Conservation (phyloP, 2,113 vertebrate species). For the Pardalotus punctatus region DNA sequence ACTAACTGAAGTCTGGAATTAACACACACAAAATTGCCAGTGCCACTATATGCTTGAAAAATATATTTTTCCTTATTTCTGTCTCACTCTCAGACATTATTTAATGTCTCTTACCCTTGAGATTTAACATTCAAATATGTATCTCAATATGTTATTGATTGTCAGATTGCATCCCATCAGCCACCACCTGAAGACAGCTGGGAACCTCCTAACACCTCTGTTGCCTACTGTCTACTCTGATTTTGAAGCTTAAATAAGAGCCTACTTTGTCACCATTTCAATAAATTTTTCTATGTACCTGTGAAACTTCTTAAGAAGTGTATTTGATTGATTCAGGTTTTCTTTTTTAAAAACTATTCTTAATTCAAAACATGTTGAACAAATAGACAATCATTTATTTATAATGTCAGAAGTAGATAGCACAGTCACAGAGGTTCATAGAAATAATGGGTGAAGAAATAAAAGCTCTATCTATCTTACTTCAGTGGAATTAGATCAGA, state of each 20-base stretch:
- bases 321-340: not conserved
- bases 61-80: not conserved
- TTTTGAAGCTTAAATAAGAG: not conserved
- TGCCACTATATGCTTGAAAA: not conserved
- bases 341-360: not conserved
- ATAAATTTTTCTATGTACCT: not conserved
- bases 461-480: not conserved
- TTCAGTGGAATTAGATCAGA: not conserved
- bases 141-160: not conserved
- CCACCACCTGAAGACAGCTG: not conserved
- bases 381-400: not conserved
- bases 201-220: not conserved
- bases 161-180: not conserved
- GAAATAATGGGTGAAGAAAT: not conserved
- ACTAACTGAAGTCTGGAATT: not conserved
- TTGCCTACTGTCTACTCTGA: not conserved
- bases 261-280: not conserved
- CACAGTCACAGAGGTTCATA: not conserved
- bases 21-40: not conserved
- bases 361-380: not conserved
- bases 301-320: not conserved
- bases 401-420: not conserved
- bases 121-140: not conserved
- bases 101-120: not conserved
- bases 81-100: not conserved